Percentiles rank a stretch among this genome's conserved stretches.
Conservation (phyloP, 1,140 invertebrate species). For the Atta texana region DNA sequence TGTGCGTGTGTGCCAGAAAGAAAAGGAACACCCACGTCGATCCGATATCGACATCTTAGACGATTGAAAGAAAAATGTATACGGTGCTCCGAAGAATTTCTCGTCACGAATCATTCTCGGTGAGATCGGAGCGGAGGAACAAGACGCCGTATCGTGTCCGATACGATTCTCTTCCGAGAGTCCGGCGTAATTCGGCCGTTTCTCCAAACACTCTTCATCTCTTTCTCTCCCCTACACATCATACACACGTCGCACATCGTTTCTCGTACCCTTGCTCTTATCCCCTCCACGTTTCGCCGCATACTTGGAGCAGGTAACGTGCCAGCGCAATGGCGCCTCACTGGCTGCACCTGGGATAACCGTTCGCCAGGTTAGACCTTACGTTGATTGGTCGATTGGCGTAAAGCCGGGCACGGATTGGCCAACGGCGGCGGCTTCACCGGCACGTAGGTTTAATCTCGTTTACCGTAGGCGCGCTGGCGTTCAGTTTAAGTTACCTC, state of each 20-base stretch:
- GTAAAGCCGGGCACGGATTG: conserved; percentile 72
- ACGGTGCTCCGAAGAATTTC: background rate
- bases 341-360: conserved; percentile 77
- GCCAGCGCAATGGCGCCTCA: conserved; percentile 80
- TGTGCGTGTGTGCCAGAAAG: background rate
- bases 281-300: background rate
- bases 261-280: background rate
- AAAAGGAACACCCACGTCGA: conserved; percentile 77
- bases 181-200: conserved; percentile 59
- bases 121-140: background rate
- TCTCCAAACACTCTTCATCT: conserved; percentile 33
- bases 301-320: conserved; percentile 76
- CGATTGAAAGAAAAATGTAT: conserved; percentile 68
- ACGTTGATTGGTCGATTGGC: conserved; percentile 76
- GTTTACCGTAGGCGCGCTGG: conserved; percentile 82
- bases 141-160: background rate
- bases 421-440: conserved; percentile 68
- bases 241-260: conserved; percentile 12
- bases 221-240: background rate
- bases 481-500: conserved; percentile 84
- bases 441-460: conserved; percentile 82
- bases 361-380: conserved; percentile 76
- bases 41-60: conserved; percentile 68
- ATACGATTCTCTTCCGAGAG: conserved; percentile 14
- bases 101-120: background rate